Percentiles rank a stretch among this genome's conserved stretches.
Conservation (phyloP, 1,140 invertebrate species). For the Varroa destructor region DNA sequence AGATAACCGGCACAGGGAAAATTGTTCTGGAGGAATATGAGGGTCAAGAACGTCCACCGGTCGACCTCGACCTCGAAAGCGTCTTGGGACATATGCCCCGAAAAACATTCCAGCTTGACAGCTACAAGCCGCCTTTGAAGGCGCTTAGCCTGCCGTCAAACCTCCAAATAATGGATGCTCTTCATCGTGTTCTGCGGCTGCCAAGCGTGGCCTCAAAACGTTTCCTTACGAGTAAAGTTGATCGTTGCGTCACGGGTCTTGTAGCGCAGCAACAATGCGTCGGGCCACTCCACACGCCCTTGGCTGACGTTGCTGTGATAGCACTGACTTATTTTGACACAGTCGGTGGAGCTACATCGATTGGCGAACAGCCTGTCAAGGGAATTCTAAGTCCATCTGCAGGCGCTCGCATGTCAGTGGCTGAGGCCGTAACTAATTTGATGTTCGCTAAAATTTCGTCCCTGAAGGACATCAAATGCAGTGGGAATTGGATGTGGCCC, state of each 20-base stretch:
- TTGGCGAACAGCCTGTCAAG: conserved; percentile 93
- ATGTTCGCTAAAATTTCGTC: conserved; percentile 73
- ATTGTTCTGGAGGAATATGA: conserved; percentile 42
- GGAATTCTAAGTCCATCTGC: conserved; percentile 62
- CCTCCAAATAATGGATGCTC: conserved; percentile 50
- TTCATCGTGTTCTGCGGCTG: conserved; percentile 67
- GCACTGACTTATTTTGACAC: conserved; percentile 55
- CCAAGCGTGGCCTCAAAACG: conserved; percentile 86
- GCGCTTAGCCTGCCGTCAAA: conserved; percentile 43
- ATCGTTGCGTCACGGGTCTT: conserved; percentile 83
- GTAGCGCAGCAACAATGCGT: conserved; percentile 95
- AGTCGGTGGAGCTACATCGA: conserved; percentile 72
- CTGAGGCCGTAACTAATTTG: conserved; percentile 84
- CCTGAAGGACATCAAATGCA: conserved; percentile 85
- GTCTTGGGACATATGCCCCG: conserved; percentile 74
- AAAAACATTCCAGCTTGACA: conserved; percentile 47
- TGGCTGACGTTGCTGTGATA: conserved; percentile 85
- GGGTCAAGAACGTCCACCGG: conserved; percentile 46
- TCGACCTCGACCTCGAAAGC: conserved; percentile 74
- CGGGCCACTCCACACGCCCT: conserved; percentile 81
- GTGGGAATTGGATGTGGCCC: conserved; percentile 99
- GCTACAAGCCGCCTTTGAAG: conserved; percentile 25
- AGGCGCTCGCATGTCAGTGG: conserved; percentile 82
- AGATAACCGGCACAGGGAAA: conserved; percentile 70
- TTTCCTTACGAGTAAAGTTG: conserved; percentile 85